Evolutionary conservation across 2,888 invertebrate genomes (phyloP).

Genomic region (Leistus spinibarbis): DNA sequence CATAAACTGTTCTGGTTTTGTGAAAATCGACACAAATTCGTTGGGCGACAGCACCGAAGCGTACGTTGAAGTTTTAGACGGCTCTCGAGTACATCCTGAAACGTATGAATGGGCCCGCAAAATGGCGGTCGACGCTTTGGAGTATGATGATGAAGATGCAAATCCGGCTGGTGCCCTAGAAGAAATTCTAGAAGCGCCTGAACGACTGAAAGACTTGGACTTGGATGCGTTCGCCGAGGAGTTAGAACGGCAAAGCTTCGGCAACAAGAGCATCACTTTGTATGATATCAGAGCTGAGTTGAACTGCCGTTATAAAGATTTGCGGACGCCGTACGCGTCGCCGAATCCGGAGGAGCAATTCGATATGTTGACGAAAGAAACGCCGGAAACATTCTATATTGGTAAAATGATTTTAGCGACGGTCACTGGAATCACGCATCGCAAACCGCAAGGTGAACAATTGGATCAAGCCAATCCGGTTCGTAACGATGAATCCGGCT

Average conservation of each 20-base stretch:
- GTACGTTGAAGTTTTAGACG: constrained; percentile 94
- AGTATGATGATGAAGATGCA: constrained; percentile 96
- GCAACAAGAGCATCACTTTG: constrained; percentile 90
- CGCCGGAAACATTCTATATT: constrained; percentile 90
- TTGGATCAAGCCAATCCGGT: constrained; percentile 95
- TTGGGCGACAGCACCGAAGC: constrained; percentile 93
- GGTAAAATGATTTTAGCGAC: constrained; percentile 84
- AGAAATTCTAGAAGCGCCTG: constrained; percentile 95
- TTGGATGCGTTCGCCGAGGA: constrained; percentile 98
- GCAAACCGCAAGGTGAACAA: constrained; percentile 91
- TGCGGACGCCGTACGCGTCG: constrained; percentile 77
- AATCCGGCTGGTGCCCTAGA: constrained; percentile 97
- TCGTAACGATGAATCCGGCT: constrained; percentile 89
- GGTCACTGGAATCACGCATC: constrained; percentile 81
- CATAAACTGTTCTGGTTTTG: constrained; percentile 98
- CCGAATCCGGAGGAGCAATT: constrained; percentile 88
- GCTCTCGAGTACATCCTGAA: constrained; percentile 98
- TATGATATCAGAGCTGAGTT: constrained; percentile 97
- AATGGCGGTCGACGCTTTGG: constrained; percentile 99
- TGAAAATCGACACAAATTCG: constrained; percentile 97
- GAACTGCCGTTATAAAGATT: constrained; percentile 91
- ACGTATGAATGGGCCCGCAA: constrained; percentile 99
- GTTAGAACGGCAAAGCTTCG: constrained; percentile 79
- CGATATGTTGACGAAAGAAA: constrained; percentile 95
- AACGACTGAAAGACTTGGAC: constrained; percentile 92